Evolutionary conservation across 2,888 invertebrate genomes (phyloP).

Genomic region (Synanthedon myopaeformis): DNA sequence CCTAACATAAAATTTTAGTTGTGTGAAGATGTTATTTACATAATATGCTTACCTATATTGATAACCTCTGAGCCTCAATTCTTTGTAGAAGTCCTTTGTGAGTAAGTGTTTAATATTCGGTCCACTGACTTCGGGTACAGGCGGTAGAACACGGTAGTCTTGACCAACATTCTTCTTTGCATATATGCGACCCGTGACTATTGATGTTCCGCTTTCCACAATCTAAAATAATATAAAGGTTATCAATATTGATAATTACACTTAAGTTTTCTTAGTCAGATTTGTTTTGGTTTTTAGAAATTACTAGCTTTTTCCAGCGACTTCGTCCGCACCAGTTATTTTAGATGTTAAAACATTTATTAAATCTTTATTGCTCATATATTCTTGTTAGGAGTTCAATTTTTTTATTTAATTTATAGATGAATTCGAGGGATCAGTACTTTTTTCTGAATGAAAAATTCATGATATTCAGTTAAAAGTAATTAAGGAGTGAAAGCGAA

Average conservation of each 20-base stretch:
- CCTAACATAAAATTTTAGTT: background rate
- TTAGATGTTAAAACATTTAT: too few relatives aligned
- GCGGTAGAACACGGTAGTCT: slow-evolving; percentile 59
- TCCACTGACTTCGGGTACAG: slow-evolving; percentile 40
- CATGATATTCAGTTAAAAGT: too few relatives aligned
- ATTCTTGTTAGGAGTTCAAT: too few relatives aligned
- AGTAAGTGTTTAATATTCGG: slow-evolving; percentile 63
- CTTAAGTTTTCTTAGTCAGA: background rate
- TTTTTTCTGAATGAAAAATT: too few relatives aligned
- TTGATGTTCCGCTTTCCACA: slow-evolving; percentile 75
- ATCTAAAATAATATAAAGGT: slow-evolving; percentile 41
- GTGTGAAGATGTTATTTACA: background rate
- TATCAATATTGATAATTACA: too few relatives aligned
- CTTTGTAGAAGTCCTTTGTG: slow-evolving; percentile 77
- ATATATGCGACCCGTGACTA: slow-evolving; percentile 78
- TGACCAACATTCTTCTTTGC: slow-evolving; percentile 69
- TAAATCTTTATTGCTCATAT: too few relatives aligned
- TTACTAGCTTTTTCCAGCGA: too few relatives aligned
- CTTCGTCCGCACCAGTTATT: too few relatives aligned
- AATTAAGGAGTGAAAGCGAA: too few relatives aligned
- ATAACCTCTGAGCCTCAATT: slow-evolving; percentile 78
- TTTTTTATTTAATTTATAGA: too few relatives aligned
- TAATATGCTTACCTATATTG: slow-evolving; percentile 60
- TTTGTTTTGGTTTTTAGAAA: background rate
- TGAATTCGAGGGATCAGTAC: too few relatives aligned